Conservation (phyloP, 2,888 invertebrate genomes). For the Phyllotreta striolata region DNA sequence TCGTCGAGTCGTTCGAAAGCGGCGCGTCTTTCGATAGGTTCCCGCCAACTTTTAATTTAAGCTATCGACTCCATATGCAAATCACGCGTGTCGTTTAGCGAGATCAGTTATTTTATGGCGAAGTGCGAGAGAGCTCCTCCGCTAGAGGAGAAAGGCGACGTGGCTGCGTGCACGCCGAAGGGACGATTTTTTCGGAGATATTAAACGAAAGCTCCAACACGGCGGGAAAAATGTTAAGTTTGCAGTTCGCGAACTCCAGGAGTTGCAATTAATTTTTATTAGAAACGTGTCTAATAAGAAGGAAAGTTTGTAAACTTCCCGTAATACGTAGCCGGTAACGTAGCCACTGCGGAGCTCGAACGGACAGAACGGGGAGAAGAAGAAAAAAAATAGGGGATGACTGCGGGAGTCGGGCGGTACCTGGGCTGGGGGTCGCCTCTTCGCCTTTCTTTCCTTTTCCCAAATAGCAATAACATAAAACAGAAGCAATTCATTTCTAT, state of each 20-base stretch:
- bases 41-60: constrained; percentile 57
- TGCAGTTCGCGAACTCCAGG: no score
- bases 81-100: constrained; percentile 60
- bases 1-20: constrained; percentile 18
- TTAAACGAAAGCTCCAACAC: no score
- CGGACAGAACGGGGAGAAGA: constrained; percentile 14
- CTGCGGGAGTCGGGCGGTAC: constrained; percentile 49
- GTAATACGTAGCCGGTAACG: constrained; percentile 25
- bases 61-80: constrained; percentile 60
- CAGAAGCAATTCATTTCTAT: constrained; percentile 59
- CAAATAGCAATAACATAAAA: constrained; percentile 56
- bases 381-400: constrained; percentile 23
- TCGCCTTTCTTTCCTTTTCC: constrained; percentile 28
- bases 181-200: constrained; percentile 23
- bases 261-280: no score
- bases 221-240: no score
- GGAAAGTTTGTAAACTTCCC: no score
- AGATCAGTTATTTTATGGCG: constrained; percentile 60
- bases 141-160: constrained; percentile 42
- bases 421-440: constrained; percentile 38
- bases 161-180: constrained; percentile 42
- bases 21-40: constrained; percentile 32
- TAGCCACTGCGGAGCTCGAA: constrained; percentile 12
- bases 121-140: constrained; percentile 42
- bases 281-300: no score